Evolutionary conservation across 2,113 vertebrate species (phyloP), one percentile per base, ranked within the genome.

Genomic region (Lipophrys pholis): DNA sequence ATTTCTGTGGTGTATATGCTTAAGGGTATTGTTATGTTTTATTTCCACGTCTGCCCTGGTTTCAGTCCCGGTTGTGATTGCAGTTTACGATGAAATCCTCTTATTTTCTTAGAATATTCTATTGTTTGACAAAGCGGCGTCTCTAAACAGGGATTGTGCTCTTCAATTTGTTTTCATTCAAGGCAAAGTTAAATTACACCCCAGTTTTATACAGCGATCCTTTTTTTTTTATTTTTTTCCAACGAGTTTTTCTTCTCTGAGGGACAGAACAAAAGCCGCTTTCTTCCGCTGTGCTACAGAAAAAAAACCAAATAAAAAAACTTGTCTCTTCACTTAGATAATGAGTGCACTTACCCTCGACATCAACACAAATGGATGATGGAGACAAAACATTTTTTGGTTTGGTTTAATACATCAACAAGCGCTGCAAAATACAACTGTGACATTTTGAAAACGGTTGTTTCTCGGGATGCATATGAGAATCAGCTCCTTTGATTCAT

Each of bases 21-120:
- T 60, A 21, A 55, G 75, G 67, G 72, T 54, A 11, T 76, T 63
- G 54, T 75, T 75, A 55, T 43, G 41, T 73, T 61, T 76, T 52
- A 64, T 43, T 72, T 76, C 38, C 53, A 62, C 61, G 59, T 81
- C 61, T 73, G 72, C 64, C 70, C 51, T 73, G 54, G 56, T 80
- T 85, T 70, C 49, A 51, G 35, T 79, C 42, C 42, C 51, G 39
- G 39, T 56, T 68, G 46, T 66, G 52, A 56, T 45, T 80, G n/a
- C 53, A 38, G 36, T 17, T 39, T 61, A 62, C 53, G 57, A 36
- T 61, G 43, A 38, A 80, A 53, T 78, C 52, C 21, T 67, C 53
- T 53, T 40, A 43, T 71, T 63, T 62, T 67, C 36, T 61, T 45
- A 57, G 62, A 68, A 61, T 69, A 64, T 71, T 75, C 40, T 53